These are phyloP conservation scores for Cybosia mesomella DNA, from an alignment of 2,888 invertebrate genomes.

Conservation along the genomic window DNA sequence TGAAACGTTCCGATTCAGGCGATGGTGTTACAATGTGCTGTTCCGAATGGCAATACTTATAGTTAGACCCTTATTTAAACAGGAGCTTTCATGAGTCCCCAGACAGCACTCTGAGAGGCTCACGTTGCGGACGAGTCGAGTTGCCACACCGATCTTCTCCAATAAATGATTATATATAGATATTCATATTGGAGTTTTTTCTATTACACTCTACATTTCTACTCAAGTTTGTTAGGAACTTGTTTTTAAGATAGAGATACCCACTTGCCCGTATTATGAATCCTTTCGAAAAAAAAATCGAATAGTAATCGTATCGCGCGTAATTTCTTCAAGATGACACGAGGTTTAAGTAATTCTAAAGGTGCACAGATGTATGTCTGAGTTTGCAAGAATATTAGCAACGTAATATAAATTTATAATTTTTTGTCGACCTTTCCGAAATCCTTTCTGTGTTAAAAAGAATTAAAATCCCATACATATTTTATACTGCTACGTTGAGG, in stretches of 20 bases:
- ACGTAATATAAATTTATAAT: no score
- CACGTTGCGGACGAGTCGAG: constrained; percentile 57
- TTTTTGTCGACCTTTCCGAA: no score
- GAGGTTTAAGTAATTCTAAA: background rate
- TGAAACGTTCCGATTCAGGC: constrained; percentile 45
- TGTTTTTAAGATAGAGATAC: constrained; percentile 12
- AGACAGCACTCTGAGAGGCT: constrained; percentile 55
- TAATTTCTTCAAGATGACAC: background rate
- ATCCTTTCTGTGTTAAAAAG: background rate
- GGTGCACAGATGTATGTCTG: background rate
- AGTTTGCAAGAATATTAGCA: background rate
- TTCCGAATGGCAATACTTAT: constrained; percentile 46
- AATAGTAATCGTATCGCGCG: no score
- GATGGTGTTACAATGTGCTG: constrained; percentile 49
- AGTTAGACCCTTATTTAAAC: constrained; percentile 57
- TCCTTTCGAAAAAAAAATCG: no score
- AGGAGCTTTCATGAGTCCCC: constrained; percentile 59
- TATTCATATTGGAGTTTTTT: constrained; percentile 50
- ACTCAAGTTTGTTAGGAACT: constrained; percentile 19
- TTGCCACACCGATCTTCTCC: constrained; percentile 54
- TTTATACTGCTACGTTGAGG: no score
- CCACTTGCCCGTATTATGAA: no score
- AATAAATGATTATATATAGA: constrained; percentile 52
- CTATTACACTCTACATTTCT: constrained; percentile 39
- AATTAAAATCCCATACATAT: no score